These are phyloP conservation scores for Nemotelus pantherinus DNA, from an alignment of 2,888 invertebrate genomes.

Conservation along the genomic window DNA sequence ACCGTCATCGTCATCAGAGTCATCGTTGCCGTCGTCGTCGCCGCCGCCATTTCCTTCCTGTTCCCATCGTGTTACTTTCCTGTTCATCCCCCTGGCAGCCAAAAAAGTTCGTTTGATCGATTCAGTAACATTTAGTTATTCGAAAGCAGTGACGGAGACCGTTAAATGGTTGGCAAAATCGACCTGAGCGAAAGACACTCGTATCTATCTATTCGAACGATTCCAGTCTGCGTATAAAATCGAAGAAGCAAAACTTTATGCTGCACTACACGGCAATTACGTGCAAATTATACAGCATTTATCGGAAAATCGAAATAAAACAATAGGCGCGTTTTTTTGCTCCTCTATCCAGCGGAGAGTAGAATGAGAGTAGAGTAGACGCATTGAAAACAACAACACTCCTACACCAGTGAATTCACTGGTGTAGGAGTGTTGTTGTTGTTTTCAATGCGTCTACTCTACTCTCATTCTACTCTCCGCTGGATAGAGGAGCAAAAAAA, in stretches of 20 bases:
- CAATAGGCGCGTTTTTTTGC: too few species aligned
- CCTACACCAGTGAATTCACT: too few species aligned
- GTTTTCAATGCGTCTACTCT: too few species aligned
- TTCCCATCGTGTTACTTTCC: too few species aligned
- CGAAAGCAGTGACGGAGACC: neutral
- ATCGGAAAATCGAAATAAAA: conserved; percentile 16
- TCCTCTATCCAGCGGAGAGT: too few species aligned
- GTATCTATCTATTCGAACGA: neutral
- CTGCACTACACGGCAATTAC: conserved; percentile 7
- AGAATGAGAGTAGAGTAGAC: too few species aligned
- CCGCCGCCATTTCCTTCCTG: too few species aligned
- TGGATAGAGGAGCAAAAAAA: too few species aligned
- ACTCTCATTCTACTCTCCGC: too few species aligned
- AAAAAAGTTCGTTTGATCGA: conserved; percentile 2
- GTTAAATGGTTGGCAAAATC: neutral
- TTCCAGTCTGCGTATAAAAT: neutral
- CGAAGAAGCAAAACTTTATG: neutral
- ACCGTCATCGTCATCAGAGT: neutral
- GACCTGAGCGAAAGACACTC: neutral
- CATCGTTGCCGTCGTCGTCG: neutral
- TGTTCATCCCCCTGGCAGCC: too few species aligned
- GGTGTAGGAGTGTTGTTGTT: too few species aligned
- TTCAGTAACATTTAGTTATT: neutral
- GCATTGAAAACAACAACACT: too few species aligned
- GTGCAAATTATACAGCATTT: conserved; percentile 13